These are phyloP conservation scores for Ibidorhyncha struthersii DNA, from an alignment of 2,113 vertebrate genomes.

Conservation along the genomic window DNA sequence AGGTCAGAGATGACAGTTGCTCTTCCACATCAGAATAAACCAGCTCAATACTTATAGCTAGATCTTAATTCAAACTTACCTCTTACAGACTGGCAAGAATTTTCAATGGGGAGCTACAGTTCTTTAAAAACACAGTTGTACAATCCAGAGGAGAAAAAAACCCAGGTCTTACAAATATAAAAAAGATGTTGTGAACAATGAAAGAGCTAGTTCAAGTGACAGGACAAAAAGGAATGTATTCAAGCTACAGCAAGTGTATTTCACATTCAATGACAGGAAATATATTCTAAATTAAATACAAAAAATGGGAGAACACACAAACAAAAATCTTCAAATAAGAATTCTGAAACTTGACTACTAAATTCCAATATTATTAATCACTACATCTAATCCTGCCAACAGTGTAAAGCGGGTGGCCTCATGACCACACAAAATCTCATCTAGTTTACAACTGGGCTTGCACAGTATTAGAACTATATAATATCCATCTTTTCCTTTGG, in stretches of 20 bases:
- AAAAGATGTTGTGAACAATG: background rate
- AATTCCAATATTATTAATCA: background rate
- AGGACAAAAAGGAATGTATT: slow-evolving; percentile 27
- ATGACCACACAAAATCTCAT: background rate
- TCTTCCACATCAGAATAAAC: background rate
- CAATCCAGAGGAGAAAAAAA: background rate
- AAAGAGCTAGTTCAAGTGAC: slow-evolving; percentile 13
- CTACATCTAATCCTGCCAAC: background rate
- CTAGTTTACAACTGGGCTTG: background rate
- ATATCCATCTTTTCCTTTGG: background rate
- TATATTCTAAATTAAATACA: background rate
- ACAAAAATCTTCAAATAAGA: background rate
- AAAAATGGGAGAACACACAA: background rate
- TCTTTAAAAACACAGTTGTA: background rate
- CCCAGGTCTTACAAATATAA: background rate
- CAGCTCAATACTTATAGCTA: background rate
- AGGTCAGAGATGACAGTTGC: background rate
- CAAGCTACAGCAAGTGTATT: slow-evolving; percentile 13
- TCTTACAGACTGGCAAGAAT: background rate
- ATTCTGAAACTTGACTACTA: background rate
- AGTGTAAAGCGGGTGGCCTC: background rate
- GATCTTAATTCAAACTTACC: background rate
- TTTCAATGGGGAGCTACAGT: background rate
- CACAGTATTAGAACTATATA: background rate
- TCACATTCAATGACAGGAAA: slow-evolving; percentile 29